Conservation (phyloP, 2,113 vertebrate species). For the Malurus alboscapulatus region DNA sequence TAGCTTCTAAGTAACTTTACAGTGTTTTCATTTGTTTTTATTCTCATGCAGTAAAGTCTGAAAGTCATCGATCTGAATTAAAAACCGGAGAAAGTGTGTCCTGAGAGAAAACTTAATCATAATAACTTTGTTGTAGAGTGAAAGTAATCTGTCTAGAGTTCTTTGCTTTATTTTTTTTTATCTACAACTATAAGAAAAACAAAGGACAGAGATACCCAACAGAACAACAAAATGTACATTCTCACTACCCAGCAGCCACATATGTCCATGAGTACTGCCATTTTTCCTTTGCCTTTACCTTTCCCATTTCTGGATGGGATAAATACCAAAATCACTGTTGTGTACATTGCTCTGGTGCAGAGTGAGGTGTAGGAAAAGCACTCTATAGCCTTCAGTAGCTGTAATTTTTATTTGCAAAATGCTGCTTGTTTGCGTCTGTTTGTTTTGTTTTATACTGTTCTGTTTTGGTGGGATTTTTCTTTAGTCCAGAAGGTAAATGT, state of each 20-base stretch:
- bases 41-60: background rate
- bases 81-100: background rate
- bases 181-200: background rate
- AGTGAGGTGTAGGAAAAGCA: background rate
- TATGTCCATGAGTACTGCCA: background rate
- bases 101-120: background rate
- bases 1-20: background rate
- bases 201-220: background rate
- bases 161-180: background rate
- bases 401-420: background rate
- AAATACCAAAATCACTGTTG: background rate
- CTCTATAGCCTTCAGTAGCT: background rate
- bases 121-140: background rate
- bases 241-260: background rate
- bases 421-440: fast-evolving
- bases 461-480: background rate
- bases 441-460: background rate
- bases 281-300: background rate
- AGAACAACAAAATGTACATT: background rate
- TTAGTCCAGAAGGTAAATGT: background rate
- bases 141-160: background rate
- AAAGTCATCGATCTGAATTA: background rate
- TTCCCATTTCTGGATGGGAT: background rate
- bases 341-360: background rate
- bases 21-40: background rate